These are phyloP conservation scores for Gymnarchus niloticus DNA, from an alignment of 2,113 vertebrate species.

Conservation along the genomic window DNA sequence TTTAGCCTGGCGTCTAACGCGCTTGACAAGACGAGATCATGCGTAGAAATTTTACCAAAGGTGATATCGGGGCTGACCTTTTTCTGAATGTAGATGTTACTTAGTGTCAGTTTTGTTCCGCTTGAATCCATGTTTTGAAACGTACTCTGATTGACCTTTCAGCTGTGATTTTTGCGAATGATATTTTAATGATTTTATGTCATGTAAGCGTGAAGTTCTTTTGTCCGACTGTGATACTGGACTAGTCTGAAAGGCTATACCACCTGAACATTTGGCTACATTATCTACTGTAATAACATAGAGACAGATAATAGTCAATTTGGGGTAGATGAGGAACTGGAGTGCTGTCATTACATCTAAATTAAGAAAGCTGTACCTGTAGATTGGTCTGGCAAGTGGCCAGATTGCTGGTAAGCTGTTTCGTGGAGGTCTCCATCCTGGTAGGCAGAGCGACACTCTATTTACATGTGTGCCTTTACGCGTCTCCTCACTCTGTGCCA, in stretches of 20 bases:
- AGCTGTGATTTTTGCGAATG: background rate
- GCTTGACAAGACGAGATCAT: background rate
- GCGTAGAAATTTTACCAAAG: background rate
- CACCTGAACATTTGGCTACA: background rate
- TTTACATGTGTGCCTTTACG: too few species aligned
- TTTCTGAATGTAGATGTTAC: background rate
- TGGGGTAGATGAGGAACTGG: too few species aligned
- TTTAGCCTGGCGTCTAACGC: slow-evolving; percentile 48
- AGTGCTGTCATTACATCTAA: background rate
- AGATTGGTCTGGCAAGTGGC: background rate
- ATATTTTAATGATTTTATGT: background rate
- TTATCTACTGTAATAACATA: background rate
- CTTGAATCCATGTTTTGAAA: background rate
- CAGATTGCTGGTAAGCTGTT: background rate
- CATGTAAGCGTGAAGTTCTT: background rate
- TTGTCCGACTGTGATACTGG: background rate
- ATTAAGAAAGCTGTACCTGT: background rate
- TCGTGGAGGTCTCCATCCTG: background rate
- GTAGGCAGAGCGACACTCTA: background rate
- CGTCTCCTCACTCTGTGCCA: slow-evolving; percentile 42
- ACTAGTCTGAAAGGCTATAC: background rate
- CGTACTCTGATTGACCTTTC: background rate
- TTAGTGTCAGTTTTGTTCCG: background rate
- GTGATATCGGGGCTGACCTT: background rate
- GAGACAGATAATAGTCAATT: background rate